A percentile compares a stretch with the other conserved stretches of the same genome.
phyloP scores from a whole-genome alignment of 2,888 invertebrate genomes.

The Elmis aenea region DNA sequence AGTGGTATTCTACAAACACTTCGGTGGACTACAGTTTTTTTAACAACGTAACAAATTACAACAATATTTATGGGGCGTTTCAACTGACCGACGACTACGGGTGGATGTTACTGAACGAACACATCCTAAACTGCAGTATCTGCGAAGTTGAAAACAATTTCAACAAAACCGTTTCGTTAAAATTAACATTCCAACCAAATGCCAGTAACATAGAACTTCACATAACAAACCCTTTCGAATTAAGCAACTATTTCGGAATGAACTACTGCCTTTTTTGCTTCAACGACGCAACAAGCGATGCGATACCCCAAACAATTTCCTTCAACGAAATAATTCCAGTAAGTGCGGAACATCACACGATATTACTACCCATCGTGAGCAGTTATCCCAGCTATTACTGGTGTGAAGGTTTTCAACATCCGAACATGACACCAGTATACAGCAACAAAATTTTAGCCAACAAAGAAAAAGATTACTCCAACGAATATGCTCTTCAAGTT shows the following conservation, averaged over 20 bases:
- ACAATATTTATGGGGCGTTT: too few species aligned
- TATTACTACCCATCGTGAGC: too few species aligned
- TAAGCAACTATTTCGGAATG: conserved; percentile 3
- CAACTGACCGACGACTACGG: too few species aligned
- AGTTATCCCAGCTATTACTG: conserved; percentile 19
- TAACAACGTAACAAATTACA: too few species aligned
- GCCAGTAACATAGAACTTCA: not conserved
- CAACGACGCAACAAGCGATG: not conserved
- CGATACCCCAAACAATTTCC: not conserved
- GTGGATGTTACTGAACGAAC: not conserved
- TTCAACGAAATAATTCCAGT: not conserved
- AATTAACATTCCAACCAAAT: not conserved
- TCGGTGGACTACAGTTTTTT: not conserved
- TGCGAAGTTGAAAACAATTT: conserved; percentile 1
- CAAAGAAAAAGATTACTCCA: not conserved
- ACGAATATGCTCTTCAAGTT: not conserved
- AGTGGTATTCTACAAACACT: not conserved
- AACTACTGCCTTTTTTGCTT: conserved; percentile 3
- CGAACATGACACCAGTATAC: conserved; percentile 4
- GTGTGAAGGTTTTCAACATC: conserved; percentile 21
- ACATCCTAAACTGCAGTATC: not conserved
- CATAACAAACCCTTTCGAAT: conserved; percentile 1
- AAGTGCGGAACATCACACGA: too few species aligned
- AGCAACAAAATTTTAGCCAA: conserved; percentile 11
- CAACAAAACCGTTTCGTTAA: conserved; percentile 1